Evolutionary conservation across 2,797 vertebrate genomes (phyloP), one percentile per base, ranked within the genome.

Genomic region (Rhinella marina): DNA sequence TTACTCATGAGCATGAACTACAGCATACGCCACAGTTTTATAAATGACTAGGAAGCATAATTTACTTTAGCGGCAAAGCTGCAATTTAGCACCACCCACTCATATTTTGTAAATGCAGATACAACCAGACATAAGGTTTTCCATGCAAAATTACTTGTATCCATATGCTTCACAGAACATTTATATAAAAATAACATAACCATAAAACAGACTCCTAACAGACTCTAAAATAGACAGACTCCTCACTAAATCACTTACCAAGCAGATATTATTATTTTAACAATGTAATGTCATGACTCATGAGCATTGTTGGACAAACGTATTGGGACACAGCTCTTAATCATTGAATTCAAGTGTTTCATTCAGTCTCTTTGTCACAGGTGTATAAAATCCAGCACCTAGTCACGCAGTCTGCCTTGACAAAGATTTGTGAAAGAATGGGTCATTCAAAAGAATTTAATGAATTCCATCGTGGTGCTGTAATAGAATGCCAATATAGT

Each of bases 151-250:
- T 11, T 0, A 83, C 19, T 72, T 72, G 2, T 19, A 11, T 12
- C 50, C 66, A 72, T 83, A 83, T 83, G 81, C 32, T 72, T 72
- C 3, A 19, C 81, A 83, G 48, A 76, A 72, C 25, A 32, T 72
- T 72, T 72, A 52, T 56, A 54, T 27, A 56, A 83, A 83, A 70
- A 83, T 29, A 50, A 21, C 23, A 25, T 19, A 56, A 10, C 14
- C 13, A 82, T 17, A 82, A 68, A n/a, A 68, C 11, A 75, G 32
- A 76, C 23, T 2, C 19, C n/a, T n/a, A n/a, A n/a, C n/a, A n/a
- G n/a, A n/a, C n/a, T n/a, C n/a, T n/a, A n/a, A n/a, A n/a, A n/a
- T n/a, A n/a, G n/a, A n/a, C n/a, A n/a, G n/a, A n/a, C n/a, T 16
- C 32, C 32, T 66, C n/a, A 17, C 17, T 66, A 23, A 10, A n/a